Evolutionary conservation across 2,113 vertebrate species (phyloP), one percentile per base, ranked within the genome.

Genomic region (Catharus fuscescens): DNA sequence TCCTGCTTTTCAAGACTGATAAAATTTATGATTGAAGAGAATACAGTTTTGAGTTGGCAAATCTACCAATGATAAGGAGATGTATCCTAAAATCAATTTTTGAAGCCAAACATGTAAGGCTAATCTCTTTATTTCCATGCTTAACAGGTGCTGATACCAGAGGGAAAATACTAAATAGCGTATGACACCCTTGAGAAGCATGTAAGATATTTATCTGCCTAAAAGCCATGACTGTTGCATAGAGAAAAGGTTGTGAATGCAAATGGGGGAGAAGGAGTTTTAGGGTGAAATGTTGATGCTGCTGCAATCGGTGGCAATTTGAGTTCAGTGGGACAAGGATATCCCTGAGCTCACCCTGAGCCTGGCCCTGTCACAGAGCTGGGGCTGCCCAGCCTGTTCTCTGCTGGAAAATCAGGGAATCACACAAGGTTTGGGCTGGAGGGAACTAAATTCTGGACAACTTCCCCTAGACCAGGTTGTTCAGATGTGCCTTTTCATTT

Each of bases 121-220:
- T 95, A 96, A 96, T 96, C 90, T 83, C 71, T 95, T 96, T 93
- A 93, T 90, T 90, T 94, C 79, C 86, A 50, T 62, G 80, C 92
- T 95, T 96, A 96, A 96, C 92, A 94, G 96, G 94, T 93, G 90
- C 88, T 78, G 71, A 83, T 96, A 96, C 92, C 56, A 31, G 82
- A 83, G 92, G 92, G 90, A 93, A 96, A 92, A 90, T 66, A 83
- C 93, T 96, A 95, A 97, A 92, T 84, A 94, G 95, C 10, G 0
- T 83, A 78, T 86, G 90, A 95, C 79, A 95, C 92, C 82, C 79
- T 78, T 88, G 90, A 94, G 94, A 95, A 90, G 88, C 88, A 95
- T 90, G 86, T 86, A 93, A 94, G 95, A 88, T 94, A 93, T 96
- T 96, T 96, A 95, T 96, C 95, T 96, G 87, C 90, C 76, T 94